Evolutionary conservation across 2,888 invertebrate genomes (phyloP), one percentile per base, ranked within the genome.

Genomic region (Brachyptera putata): DNA sequence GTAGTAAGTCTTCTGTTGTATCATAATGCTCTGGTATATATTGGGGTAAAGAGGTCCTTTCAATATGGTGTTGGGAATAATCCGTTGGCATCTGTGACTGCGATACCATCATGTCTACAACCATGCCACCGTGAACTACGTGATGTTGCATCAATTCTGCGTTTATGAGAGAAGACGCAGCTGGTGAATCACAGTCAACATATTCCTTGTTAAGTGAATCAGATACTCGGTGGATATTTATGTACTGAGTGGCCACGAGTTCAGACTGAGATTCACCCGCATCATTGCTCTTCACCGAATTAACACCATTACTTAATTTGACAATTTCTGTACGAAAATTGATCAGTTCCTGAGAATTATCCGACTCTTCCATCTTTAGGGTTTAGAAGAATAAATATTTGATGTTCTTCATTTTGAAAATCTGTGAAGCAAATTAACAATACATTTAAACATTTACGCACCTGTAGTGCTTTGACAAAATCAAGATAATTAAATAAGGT

Each of bases 1-100:
- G 58, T 56, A 71, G 60, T 34, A 69, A 60, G 62, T 70, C 69
- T 57, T 69, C 67, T 14, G 68, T 67, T 30, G 60, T 58, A 43
- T 63, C 63, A 41, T 63, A 64, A 11, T 61, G 60, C 21, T 64
- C 64, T 21, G 64, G 55, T 13, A 64, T 61, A 26, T 63, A 64
- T 26, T 62, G 62, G 14, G 58, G 62, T 24, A 58, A 22, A 25
- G 60, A 37, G 25, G 61, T 36, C n/a, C 59, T 56, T 3, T 58
- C 58, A 18, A 58, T 24, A 49, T 50, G 48, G 14, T 61, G 61
- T 14, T 62, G 61, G 14, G 59, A 30, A 34, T 63, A 64, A 30
- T 64, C 64, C 5, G 57, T 49, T 11, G 61, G 41, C 11, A 34
- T 16, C 9, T 50, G 22, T 30, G 41, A 49, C n/a, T 55, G 59